Evolutionary conservation across 2,797 vertebrate species (phyloP), one percentile per base, ranked within the genome.

Genomic region (Pangasius krempfi): DNA sequence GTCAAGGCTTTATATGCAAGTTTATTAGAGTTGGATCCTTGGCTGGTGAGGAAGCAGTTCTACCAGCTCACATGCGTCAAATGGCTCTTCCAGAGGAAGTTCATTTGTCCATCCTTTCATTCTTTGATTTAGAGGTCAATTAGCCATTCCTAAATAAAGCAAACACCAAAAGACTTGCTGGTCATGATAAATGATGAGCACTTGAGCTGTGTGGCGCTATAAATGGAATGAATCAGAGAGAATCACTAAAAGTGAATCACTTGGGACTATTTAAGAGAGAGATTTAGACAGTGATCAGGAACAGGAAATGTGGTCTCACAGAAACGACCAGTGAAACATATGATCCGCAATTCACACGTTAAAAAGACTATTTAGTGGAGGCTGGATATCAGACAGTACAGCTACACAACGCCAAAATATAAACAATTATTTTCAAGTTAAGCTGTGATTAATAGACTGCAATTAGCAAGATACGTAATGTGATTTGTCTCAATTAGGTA

Each of bases 51-150:
- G 37, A 47, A 62, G 37, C 25, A 0, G 13, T n/a, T 52, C 44
- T 50, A 2, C 25, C 9, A 1, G 16, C 33, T 25, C 58, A 0
- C 18, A 16, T 16, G 80, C 25, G 25, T 76, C 44, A 14, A 5
- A 76, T 14, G 44, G 44, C 44, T 4, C 18, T 47, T 18, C 14
- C 25, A 25, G 44, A 47, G 75, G n/a, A 4, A 9, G 25, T 18
- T 78, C 14, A 5, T 54, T 10, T 14, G 7, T 52, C 47, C 18
- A 20, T 44, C 18, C 37, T 47, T 79, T 33, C 76, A 1, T 9
- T 30, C 30, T 9, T 22, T 33, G 56, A 78, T 86, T 86, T 30
- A 83, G 68, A 78, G 84, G 54, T 89, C 40, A 76, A 83, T 83
- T 76, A 81, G 37, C 2, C 27, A 37, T 64, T 40, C 33, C 14